Evolutionary conservation across 2,888 invertebrate species (phyloP).

Genomic region (Pterostichus madidus): DNA sequence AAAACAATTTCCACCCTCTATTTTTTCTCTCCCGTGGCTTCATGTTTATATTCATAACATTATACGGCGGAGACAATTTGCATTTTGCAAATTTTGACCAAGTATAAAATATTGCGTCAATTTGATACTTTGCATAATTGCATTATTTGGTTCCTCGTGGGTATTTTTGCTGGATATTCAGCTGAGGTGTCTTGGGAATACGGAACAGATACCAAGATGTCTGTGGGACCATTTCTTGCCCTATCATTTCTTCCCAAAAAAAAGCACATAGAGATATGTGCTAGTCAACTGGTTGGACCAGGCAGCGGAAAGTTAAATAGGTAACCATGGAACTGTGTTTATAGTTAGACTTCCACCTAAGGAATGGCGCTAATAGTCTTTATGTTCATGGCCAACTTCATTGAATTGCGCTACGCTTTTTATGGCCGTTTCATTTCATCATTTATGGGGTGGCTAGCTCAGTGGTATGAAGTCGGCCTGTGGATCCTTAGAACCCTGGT

Average conservation of each 20-base stretch:
- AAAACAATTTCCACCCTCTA: conserved; percentile 47
- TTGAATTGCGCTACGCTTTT: no score
- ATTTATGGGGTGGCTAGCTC: no score
- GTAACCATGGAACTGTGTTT: no score
- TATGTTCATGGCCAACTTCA: no score
- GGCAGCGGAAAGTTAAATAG: no score
- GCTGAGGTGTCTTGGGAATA: conserved; percentile 10
- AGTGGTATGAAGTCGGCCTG: no score
- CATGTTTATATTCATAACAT: conserved; percentile 63
- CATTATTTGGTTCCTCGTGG: conserved; percentile 53
- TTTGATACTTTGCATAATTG: conserved; percentile 64
- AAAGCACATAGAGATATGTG: not conserved
- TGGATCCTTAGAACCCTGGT: no score
- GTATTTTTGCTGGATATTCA: conserved; percentile 37
- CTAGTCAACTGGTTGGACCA: no score
- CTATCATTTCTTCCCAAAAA: not conserved
- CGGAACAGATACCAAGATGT: not conserved
- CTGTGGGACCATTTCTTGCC: not conserved
- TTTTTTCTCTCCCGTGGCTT: conserved; percentile 8
- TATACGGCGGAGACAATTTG: conserved; percentile 37
- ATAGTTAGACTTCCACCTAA: no score
- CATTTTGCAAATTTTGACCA: conserved; percentile 65
- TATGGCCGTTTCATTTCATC: no score
- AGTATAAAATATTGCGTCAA: conserved; percentile 60
- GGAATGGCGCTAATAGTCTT: no score